These are phyloP conservation scores for Adelosebastes latens DNA, from an alignment of 2,797 vertebrate genomes.

Conservation along the genomic window DNA sequence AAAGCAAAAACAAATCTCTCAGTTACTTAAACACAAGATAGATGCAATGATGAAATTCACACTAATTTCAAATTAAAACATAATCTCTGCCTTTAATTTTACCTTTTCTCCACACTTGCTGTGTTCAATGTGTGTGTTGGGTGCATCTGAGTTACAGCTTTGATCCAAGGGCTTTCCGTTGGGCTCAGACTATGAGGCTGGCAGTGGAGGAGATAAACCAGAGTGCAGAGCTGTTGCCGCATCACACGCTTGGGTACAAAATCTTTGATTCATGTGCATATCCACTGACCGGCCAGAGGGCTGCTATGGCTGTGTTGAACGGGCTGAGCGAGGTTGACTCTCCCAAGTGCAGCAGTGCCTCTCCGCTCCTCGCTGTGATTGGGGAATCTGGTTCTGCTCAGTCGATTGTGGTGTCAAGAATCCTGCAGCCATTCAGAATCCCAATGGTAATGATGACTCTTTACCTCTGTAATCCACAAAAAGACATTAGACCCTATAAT, in stretches of 20 bases:
- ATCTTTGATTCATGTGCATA: slow-evolving; percentile 85
- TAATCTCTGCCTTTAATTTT: neutral
- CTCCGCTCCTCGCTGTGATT: slow-evolving; percentile 76
- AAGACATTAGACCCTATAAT: neutral
- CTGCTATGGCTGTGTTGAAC: slow-evolving; percentile 77
- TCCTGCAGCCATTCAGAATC: slow-evolving; percentile 78
- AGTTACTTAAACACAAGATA: neutral
- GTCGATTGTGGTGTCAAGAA: slow-evolving; percentile 83
- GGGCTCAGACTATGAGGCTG: slow-evolving; percentile 82
- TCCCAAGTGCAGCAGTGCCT: slow-evolving; percentile 65
- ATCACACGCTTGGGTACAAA: slow-evolving; percentile 80
- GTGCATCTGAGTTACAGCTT: slow-evolving; percentile 66
- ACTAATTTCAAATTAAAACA: neutral
- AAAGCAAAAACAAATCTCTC: neutral
- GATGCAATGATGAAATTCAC: neutral
- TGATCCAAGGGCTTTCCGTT: slow-evolving; percentile 82
- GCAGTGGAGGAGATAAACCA: slow-evolving; percentile 83
- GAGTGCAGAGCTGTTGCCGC: slow-evolving; percentile 67
- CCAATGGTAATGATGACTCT: slow-evolving; percentile 71
- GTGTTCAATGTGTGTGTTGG: slow-evolving; percentile 2
- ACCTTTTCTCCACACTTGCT: neutral
- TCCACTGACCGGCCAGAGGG: slow-evolving; percentile 80
- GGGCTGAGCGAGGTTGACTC: slow-evolving; percentile 58
- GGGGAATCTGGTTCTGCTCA: slow-evolving; percentile 84
- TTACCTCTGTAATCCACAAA: neutral